These are phyloP conservation scores for Scatophagus argus DNA, from an alignment of 2,113 vertebrate genomes.

Conservation along the genomic window DNA sequence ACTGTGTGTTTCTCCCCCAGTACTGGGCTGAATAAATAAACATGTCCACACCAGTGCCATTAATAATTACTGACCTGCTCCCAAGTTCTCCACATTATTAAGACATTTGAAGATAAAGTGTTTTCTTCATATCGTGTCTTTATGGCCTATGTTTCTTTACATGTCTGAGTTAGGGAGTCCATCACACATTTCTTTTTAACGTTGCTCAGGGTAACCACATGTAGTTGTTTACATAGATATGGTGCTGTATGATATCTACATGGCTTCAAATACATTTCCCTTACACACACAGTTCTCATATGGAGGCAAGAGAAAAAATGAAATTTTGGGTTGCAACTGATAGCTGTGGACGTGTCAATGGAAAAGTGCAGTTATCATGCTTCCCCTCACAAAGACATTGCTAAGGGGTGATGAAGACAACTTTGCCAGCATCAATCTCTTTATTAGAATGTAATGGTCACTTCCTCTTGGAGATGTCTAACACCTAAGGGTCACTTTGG, in stretches of 20 bases:
- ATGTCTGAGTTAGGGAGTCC: constrained; percentile 27
- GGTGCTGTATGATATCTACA: constrained; percentile 9
- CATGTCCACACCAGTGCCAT: constrained; percentile 40
- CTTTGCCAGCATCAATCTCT: constrained; percentile 67
- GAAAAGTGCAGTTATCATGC: constrained; percentile 61
- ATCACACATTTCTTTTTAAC: neutral
- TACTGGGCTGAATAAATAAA: constrained; percentile 57
- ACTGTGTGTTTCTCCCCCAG: constrained; percentile 25
- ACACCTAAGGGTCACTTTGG: constrained; percentile 68
- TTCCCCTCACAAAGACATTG: constrained; percentile 44
- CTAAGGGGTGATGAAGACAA: constrained; percentile 57
- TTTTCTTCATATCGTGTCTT: constrained; percentile 11
- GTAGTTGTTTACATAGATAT: constrained; percentile 11
- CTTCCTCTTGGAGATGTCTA: constrained; percentile 61
- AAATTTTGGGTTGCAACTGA: neutral
- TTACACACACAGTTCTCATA: neutral
- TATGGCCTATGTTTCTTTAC: constrained; percentile 30
- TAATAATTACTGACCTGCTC: constrained; percentile 57
- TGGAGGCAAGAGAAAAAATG: neutral
- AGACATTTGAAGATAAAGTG: constrained; percentile 39
- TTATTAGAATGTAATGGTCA: constrained; percentile 79
- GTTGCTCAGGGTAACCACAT: neutral
- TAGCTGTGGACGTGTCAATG: constrained; percentile 40
- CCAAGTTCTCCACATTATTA: constrained; percentile 44
- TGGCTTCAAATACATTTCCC: neutral